A percentile compares a stretch with the other conserved stretches of the same genome.
Evolutionary conservation across 2,888 invertebrate genomes (phyloP).

Genomic region (Spisula solida): DNA sequence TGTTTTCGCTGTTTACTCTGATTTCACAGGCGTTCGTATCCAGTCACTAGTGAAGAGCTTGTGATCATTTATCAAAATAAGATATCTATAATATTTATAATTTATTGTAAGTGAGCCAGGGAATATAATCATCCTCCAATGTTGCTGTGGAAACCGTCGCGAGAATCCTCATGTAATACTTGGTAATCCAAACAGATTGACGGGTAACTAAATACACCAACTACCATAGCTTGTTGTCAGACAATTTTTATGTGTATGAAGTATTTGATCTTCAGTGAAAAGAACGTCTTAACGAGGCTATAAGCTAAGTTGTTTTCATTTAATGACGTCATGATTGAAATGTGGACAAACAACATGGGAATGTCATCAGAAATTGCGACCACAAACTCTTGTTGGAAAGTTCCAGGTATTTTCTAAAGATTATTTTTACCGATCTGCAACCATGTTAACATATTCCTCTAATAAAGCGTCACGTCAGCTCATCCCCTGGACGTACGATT

Average conservation of each 20-base stretch:
- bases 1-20: background rate
- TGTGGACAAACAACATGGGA: slow-evolving; percentile 24
- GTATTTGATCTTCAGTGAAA: background rate
- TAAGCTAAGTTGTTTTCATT: background rate
- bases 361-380: slow-evolving; percentile 26
- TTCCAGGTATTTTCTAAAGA: background rate
- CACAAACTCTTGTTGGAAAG: slow-evolving; percentile 11
- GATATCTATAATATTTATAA: slow-evolving; percentile 3
- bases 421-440: background rate
- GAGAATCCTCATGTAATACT: background rate
- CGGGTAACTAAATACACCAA: background rate
- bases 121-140: background rate
- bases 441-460: too few species aligned
- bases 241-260: background rate
- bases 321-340: slow-evolving; percentile 31
- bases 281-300: background rate
- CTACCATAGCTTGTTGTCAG: background rate
- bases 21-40: background rate
- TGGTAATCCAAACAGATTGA: background rate
- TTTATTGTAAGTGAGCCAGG: background rate
- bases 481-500: too few species aligned
- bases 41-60: background rate
- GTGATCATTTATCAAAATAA: background rate
- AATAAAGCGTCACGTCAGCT: too few species aligned
- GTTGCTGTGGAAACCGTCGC: background rate